Evolutionary conservation across 1,140 invertebrate species (phyloP), one percentile per base, ranked within the genome.

Genomic region (Drosophila albomicans): DNA sequence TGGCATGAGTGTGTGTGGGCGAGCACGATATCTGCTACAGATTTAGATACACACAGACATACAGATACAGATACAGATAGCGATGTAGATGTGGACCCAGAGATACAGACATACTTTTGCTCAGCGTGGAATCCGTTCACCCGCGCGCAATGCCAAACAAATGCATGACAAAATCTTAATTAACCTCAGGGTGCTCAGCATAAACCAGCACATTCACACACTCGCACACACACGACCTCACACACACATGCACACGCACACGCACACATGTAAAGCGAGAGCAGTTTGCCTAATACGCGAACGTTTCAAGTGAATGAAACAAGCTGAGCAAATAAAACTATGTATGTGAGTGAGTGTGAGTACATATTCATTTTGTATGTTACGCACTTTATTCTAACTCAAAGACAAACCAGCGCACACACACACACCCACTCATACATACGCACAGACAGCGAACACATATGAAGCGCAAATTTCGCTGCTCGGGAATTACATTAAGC

Each of bases 401-500:
- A 87, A 88, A 87, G 81, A 84, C 81, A 84, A 84, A 84, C 80
- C 81, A 82, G 8, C 43, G 57, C 38, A 63, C 63, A 51, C 48
- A 64, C 63, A 51, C 62, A 64, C 49, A 57, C 13, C 10, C 41
- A 30, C 43, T 38, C 35, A 38, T 7, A 38, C 35, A 62, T 41
- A 67, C 51, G 25, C 48, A 45, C 41, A 25, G 16, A 68, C 43
- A 57, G 46, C 7, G 38, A 59, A 46, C 38, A 35, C 68, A 85
- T 77, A 57, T 59, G 77, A 63, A 49, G 67, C 76, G 64, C 68
- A 81, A 71, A 81, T 85, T 75, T 79, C 63, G 66, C 76, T 87
- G 74, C 81, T 80, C 81, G 85, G 81, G 85, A 90, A 89, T 89
- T 85, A 90, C 81, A 89, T 89, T 89, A 89, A 89, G 85, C 86